Evolutionary conservation across 2,888 invertebrate species (phyloP), one percentile per base, ranked within the genome.

Genomic region (Hylaea fasciaria): DNA sequence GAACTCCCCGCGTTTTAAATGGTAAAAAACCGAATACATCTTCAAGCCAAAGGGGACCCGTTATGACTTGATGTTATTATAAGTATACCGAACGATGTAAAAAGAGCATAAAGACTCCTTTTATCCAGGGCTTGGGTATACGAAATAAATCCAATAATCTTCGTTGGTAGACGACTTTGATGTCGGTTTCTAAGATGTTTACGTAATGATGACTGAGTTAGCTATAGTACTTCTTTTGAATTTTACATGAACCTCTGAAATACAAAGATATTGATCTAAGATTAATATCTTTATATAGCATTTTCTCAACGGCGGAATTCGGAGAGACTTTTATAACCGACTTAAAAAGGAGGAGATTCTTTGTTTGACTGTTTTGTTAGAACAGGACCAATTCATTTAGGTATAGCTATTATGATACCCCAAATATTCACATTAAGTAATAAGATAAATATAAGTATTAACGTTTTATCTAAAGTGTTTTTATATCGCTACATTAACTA

Each of bases 121-220:
- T 79, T 74, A 77, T 77, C 72, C 68, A 39, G 68, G 65, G 65
- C 71, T 72, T 66, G 57, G 67, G 72, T 69, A 70, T 63, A 70
- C 72, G 72, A 70, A 76, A 76, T 74, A 81, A 81, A 80, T 82
- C 80, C 76, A 80, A 83, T 82, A 82, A 82, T 81, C 73, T 65
- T 60, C 59, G 68, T 68, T 70, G 66, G 65, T 59, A 57, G 68
- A 71, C 69, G 62, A 68, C 81, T 82, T 82, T 83, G 78, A 82
- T 80, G 75, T 79, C 59, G 72, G 62, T 77, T 78, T 74, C 51
- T 56, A 47, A 51, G 37, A 56, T 61, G 60, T 55, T 55, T 60
- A 52, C 55, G 46, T 51, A 61, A 56, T 56, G 43, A 55, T 51
- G 54, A 59, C 50, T 46, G 50, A 60, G 50, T 55, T 54, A 60